These are phyloP conservation scores for Myanophis thanlyinensis DNA, from an alignment of 2,113 vertebrate genomes.

Conservation along the genomic window DNA sequence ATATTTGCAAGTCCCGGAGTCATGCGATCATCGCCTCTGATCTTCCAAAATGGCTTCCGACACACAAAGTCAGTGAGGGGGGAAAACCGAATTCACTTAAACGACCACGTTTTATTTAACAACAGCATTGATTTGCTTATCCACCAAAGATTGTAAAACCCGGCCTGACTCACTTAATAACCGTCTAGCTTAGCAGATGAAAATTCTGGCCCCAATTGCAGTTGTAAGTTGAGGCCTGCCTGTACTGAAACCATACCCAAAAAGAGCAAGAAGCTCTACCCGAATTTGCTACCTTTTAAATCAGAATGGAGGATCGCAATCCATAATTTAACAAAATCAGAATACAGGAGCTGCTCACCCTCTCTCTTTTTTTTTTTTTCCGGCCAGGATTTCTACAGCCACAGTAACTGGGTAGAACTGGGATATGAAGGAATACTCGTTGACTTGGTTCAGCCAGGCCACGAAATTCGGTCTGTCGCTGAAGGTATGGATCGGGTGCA, in stretches of 20 bases:
- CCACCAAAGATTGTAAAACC: background rate
- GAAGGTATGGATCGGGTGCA: constrained; percentile 60
- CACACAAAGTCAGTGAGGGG: background rate
- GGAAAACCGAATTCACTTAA: background rate
- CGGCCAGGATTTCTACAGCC: constrained; percentile 86
- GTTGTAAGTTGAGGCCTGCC: background rate
- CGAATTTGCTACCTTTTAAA: background rate
- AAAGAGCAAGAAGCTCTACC: background rate
- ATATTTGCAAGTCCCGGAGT: background rate
- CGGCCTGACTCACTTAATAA: background rate
- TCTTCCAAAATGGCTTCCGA: background rate
- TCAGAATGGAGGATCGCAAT: background rate
- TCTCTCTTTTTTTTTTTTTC: no score
- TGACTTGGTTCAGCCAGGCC: constrained; percentile 75
- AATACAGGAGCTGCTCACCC: background rate
- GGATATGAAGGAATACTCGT: constrained; percentile 73
- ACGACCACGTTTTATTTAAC: background rate
- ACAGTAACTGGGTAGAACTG: constrained; percentile 90
- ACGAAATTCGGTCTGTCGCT: constrained; percentile 71
- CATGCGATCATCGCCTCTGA: background rate
- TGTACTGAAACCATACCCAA: background rate
- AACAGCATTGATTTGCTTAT: background rate
- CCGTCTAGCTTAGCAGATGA: background rate
- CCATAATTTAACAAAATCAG: background rate
- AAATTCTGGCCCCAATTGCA: background rate